Percentiles rank a stretch among this genome's conserved stretches.
These are phyloP conservation scores for Ophonus ardosiacus DNA, from an alignment of 2,888 invertebrate genomes.

Conservation along the genomic window DNA sequence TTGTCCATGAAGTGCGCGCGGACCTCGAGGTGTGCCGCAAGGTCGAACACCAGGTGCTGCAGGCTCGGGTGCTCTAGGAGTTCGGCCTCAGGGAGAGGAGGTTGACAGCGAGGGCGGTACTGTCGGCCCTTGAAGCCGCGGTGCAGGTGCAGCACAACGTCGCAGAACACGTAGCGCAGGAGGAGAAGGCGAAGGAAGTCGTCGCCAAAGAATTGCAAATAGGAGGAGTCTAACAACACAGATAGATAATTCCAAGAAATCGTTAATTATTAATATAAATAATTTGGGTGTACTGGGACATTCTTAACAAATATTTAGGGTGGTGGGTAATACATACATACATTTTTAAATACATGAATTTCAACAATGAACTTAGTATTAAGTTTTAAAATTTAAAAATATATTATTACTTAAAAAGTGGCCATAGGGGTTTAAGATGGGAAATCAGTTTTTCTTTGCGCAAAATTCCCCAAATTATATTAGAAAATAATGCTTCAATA, in stretches of 20 bases:
- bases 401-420: too few relatives aligned
- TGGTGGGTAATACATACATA: background rate
- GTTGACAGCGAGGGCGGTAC: slow-evolving; percentile 91
- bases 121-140: slow-evolving; percentile 90
- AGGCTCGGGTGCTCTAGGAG: slow-evolving; percentile 90
- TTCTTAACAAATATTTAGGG: background rate
- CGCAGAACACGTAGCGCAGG: slow-evolving; percentile 95
- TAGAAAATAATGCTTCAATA: too few relatives aligned
- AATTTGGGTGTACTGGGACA: too few relatives aligned
- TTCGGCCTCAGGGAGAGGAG: slow-evolving; percentile 91
- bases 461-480: too few relatives aligned
- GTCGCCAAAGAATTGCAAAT: slow-evolving; percentile 94
- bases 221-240: slow-evolving; percentile 79
- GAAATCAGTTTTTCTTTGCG: too few relatives aligned
- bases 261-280: too few relatives aligned
- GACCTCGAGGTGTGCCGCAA: slow-evolving; percentile 91
- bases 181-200: slow-evolving; percentile 94
- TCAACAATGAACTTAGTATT: too few relatives aligned
- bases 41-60: slow-evolving; percentile 87
- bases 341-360: too few relatives aligned
- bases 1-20: slow-evolving; percentile 83
- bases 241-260: too few relatives aligned
- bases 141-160: slow-evolving; percentile 92
- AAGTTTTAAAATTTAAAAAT: too few relatives aligned
- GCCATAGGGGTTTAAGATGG: too few relatives aligned